Evolutionary conservation across 1,140 invertebrate genomes (phyloP).

Genomic region (Contarinia nasturtii): DNA sequence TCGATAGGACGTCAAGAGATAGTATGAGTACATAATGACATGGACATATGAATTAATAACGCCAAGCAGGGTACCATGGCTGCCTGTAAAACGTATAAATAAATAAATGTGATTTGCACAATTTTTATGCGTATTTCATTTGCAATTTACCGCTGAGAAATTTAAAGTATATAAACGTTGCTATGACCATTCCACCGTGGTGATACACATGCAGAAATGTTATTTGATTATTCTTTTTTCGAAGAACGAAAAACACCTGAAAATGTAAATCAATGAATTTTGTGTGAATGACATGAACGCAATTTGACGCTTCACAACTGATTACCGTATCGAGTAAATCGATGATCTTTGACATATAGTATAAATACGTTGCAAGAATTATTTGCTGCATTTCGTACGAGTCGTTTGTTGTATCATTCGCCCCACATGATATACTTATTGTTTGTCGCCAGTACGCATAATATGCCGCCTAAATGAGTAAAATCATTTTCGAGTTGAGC

Average conservation of each 20-base stretch:
- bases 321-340: slow-evolving; percentile 34
- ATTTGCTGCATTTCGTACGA: not conserved
- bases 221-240: slow-evolving; percentile 58
- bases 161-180: not conserved
- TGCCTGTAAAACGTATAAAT: slow-evolving; percentile 29
- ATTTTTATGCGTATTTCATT: not conserved
- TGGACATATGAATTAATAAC: slow-evolving; percentile 63
- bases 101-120: slow-evolving; percentile 4
- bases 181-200: slow-evolving; percentile 41
- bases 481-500: too few relatives aligned
- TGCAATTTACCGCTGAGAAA: slow-evolving; percentile 1
- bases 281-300: not conserved
- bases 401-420: not conserved
- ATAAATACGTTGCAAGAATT: slow-evolving; percentile 9
- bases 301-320: not conserved
- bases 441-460: not conserved
- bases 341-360: slow-evolving; percentile 28
- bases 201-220: slow-evolving; percentile 66
- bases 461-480: not conserved
- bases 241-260: slow-evolving; percentile 44
- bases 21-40: slow-evolving; percentile 60
- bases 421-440: not conserved
- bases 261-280: slow-evolving; percentile 5
- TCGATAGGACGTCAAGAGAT: slow-evolving; percentile 42
- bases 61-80: slow-evolving; percentile 46